Conservation (phyloP, 1,140 invertebrate species). For the Euura saliciscinereae region DNA sequence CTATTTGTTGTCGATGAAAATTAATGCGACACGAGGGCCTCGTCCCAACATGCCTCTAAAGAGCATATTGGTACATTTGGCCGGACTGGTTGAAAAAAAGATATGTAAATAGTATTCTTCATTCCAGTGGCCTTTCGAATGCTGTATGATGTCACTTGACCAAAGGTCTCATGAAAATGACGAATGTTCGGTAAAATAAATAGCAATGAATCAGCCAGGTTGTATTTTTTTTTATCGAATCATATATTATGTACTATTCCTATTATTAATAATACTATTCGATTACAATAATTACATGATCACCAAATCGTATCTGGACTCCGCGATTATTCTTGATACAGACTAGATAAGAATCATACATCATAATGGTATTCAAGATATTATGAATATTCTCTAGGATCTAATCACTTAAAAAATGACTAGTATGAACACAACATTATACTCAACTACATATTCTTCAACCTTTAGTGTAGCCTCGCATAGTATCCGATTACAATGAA, state of each 20-base stretch:
- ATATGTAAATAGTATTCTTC: too few relatives aligned
- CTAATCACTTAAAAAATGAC: constrained; percentile 27
- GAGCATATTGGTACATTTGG: too few relatives aligned
- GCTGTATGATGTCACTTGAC: too few relatives aligned
- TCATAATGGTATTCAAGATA: constrained; percentile 19
- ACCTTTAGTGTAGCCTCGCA: constrained; percentile 21
- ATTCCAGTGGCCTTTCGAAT: too few relatives aligned
- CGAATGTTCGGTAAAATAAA: too few relatives aligned
- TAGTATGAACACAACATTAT: constrained; percentile 34
- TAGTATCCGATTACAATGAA: constrained; percentile 1
- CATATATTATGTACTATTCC: constrained; percentile 27
- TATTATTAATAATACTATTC: constrained; percentile 38
- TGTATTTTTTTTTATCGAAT: constrained; percentile 10
- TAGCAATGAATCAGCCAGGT: too few relatives aligned
- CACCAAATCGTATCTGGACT: constrained; percentile 26
- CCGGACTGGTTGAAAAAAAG: too few relatives aligned
- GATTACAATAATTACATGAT: constrained; percentile 41
- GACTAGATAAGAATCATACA: constrained; percentile 9
- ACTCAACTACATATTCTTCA: constrained; percentile 21
- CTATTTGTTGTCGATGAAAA: too few relatives aligned
- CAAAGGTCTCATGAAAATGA: too few relatives aligned
- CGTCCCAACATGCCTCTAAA: too few relatives aligned
- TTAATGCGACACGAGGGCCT: too few relatives aligned
- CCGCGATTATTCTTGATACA: constrained; percentile 13
- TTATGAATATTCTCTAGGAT: constrained; percentile 15